phyloP scores from a whole-genome alignment of 2,113 vertebrate species.

The Tachysurus fulvidraco region DNA sequence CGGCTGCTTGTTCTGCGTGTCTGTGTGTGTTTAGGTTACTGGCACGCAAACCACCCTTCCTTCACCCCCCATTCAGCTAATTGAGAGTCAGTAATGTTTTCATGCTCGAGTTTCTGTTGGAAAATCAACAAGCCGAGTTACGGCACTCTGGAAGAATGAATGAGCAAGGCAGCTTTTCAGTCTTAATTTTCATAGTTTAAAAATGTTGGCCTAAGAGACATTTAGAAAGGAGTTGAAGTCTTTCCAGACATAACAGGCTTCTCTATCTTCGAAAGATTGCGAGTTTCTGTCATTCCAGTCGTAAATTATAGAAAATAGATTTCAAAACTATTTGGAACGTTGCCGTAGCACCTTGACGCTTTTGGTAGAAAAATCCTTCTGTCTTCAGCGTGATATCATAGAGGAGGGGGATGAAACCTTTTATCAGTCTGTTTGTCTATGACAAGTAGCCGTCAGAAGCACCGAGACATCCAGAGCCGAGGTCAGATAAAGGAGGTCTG shows the following conservation, averaged over 20 bases:
- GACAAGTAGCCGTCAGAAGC: slow-evolving; percentile 42
- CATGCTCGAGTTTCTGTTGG: slow-evolving; percentile 17
- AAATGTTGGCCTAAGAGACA: neutral
- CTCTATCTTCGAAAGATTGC: slow-evolving; percentile 17
- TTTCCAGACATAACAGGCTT: slow-evolving; percentile 23
- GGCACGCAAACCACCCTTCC: slow-evolving; percentile 11
- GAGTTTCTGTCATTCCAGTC: neutral
- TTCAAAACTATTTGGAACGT: slow-evolving; percentile 42
- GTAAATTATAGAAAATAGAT: slow-evolving; percentile 35
- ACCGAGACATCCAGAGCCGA: slow-evolving; percentile 18
- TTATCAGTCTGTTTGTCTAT: slow-evolving; percentile 21
- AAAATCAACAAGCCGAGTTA: neutral
- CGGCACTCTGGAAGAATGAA: slow-evolving; percentile 10
- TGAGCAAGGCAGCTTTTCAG: slow-evolving; percentile 22
- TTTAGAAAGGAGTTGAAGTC: slow-evolving; percentile 16
- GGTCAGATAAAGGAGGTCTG: slow-evolving; percentile 34
- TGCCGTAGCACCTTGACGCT: slow-evolving; percentile 5
- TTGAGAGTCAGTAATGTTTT: slow-evolving; percentile 24
- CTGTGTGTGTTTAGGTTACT: slow-evolving; percentile 10
- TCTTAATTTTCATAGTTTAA: slow-evolving; percentile 34
- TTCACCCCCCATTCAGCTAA: slow-evolving; percentile 12
- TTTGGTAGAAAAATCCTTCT: slow-evolving; percentile 10
- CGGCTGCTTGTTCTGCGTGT: slow-evolving; percentile 9
- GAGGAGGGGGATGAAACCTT: slow-evolving; percentile 4
- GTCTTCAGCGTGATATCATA: slow-evolving; percentile 27